Evolutionary conservation across 2,888 invertebrate genomes (phyloP), one percentile per base, ranked within the genome.

Genomic region (Protophormia terraenovae): DNA sequence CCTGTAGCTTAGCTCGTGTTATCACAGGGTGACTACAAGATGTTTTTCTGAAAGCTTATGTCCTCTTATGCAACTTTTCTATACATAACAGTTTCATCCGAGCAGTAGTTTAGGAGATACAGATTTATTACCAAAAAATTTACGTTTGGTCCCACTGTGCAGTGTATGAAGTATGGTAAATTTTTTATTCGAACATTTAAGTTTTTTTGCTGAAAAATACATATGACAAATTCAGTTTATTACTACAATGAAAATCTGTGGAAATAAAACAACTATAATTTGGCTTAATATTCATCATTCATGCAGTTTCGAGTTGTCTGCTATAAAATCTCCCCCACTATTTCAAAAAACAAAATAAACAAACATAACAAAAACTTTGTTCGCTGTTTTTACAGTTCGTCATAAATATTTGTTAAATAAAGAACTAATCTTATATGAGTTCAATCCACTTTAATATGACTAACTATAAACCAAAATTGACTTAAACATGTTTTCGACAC

Each of bases 401-500:
- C 47, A 19, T 47, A 47, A 19, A 47, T 19, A 47, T 47, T 47
- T 47, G 8, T 19, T 0, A 19, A 47, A 47, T 19, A 47, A 10
- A 19, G 7, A 47, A 8, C 3, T 7, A 19, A 47, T 8, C 7
- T 8, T 47, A 7, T 19, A 6, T 7, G 2, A 47, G 19, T 47
- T 47, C 8, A 19, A 19, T n/a, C n/a, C n/a, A n/a, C n/a, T 35
- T 60, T 32, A 35, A 19, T 35, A 19, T 47, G 12, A 53, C 38
- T 38, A 14, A 62, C 38, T 38, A 64, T 38, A 38, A 64, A 64
- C 62, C 38, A 24, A 38, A 64, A 64, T 38, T 64, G 22, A 38
- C 62, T 64, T 64, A 24, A 64, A 64, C 22, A n/a, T 64, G 2
- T 24, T 64, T 62, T 64, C 24, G 62, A 64, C 38, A 64, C 24